Conservation (phyloP, 2,797 vertebrate species). For the Hephaestus fuliginosus region DNA sequence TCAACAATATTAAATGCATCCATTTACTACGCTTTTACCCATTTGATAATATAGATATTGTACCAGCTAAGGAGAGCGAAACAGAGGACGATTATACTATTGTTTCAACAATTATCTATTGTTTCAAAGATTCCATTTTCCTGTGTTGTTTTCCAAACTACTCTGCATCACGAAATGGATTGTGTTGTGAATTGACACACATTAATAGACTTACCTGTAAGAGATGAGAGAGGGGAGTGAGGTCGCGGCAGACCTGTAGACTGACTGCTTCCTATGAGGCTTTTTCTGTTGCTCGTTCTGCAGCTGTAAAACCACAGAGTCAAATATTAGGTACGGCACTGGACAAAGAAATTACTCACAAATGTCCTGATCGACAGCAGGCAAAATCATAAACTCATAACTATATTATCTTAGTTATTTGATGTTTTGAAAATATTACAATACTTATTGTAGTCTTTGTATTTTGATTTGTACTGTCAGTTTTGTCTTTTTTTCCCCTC, state of each 20-base stretch:
- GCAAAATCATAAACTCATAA: neutral
- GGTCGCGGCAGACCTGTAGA: conserved; percentile 94
- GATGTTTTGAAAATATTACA: neutral
- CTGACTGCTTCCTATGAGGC: conserved; percentile 95
- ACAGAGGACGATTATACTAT: neutral
- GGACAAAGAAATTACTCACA: neutral
- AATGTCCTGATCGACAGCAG: neutral
- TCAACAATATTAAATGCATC: neutral
- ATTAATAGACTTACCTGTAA: conserved; percentile 88
- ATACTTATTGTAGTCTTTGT: neutral
- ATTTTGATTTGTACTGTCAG: neutral
- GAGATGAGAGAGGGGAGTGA: conserved; percentile 96
- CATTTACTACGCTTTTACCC: neutral
- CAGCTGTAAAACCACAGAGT: conserved; percentile 88
- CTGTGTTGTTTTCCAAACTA: conserved; percentile 19
- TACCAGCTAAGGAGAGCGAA: neutral
- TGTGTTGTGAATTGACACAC: conserved; percentile 31
- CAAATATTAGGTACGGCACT: conserved; percentile 37
- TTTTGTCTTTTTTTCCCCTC: neutral
- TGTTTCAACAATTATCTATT: neutral
- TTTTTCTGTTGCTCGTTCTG: conserved; percentile 98
- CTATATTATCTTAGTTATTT: neutral
- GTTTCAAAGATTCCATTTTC: conserved; percentile 3
- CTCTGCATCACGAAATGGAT: conserved; percentile 54
- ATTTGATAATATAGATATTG: neutral